Percentiles rank a stretch among this genome's conserved stretches.
phyloP scores from a whole-genome alignment of 1,140 invertebrate species.

The Rhopalosiphum padi region DNA sequence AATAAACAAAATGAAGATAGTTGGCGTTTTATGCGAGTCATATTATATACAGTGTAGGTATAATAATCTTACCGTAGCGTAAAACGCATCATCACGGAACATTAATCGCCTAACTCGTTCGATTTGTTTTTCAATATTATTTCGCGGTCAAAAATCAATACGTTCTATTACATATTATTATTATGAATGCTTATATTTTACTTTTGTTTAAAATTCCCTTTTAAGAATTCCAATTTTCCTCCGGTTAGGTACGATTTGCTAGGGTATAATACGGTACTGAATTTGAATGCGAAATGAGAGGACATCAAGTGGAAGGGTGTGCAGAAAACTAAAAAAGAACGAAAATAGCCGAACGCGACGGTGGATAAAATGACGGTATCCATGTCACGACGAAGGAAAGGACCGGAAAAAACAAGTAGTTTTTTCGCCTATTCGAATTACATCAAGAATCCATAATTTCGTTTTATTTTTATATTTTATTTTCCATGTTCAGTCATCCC shows the following conservation, averaged over 20 bases:
- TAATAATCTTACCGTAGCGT: neutral
- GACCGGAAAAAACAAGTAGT: neutral
- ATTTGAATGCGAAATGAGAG: neutral
- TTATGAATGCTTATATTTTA: too few relatives aligned
- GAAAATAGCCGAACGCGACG: constrained; percentile 1
- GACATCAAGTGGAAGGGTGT: neutral
- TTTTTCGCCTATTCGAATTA: neutral
- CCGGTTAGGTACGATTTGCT: neutral
- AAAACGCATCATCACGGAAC: neutral
- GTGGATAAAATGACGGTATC: neutral
- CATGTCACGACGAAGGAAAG: neutral
- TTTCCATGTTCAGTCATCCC: neutral
- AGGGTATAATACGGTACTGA: neutral
- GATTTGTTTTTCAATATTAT: neutral
- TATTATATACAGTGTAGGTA: neutral
- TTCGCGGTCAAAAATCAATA: neutral
- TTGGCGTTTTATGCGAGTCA: neutral
- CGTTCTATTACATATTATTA: neutral
- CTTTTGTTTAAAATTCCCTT: neutral
- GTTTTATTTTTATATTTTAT: neutral
- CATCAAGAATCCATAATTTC: neutral
- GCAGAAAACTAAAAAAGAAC: neutral
- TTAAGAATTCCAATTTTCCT: neutral
- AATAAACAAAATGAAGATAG: neutral
- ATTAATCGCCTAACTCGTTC: neutral